phyloP scores from a whole-genome alignment of 2,113 vertebrate genomes.

The Charadrius vociferus region DNA sequence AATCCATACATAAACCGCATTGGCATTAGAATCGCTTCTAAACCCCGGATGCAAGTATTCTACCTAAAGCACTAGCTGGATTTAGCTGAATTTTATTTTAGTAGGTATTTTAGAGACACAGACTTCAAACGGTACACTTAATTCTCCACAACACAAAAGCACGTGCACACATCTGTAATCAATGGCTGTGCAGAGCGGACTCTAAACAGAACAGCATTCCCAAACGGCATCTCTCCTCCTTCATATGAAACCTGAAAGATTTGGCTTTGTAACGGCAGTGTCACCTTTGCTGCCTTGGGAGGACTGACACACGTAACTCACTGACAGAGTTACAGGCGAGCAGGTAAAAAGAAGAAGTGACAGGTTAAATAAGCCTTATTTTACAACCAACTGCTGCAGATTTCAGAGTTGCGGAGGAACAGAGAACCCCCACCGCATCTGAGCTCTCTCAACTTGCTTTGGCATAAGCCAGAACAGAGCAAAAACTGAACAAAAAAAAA shows the following conservation, averaged over 20 bases:
- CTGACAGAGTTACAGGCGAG: neutral
- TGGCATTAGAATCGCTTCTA: neutral
- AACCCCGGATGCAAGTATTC: neutral
- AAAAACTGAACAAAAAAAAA: neutral
- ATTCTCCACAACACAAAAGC: neutral
- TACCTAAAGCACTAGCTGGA: neutral
- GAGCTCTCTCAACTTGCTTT: neutral
- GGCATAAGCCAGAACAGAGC: neutral
- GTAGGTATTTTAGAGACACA: neutral
- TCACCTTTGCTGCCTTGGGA: neutral
- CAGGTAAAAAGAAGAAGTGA: neutral
- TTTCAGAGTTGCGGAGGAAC: neutral
- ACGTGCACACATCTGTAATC: neutral
- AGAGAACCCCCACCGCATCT: neutral
- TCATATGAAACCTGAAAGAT: fast-evolving
- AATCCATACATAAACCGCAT: neutral
- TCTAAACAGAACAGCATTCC: neutral
- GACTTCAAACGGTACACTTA: fast-evolving
- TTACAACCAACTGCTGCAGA: neutral
- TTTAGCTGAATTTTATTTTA: neutral
- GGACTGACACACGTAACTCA: fast-evolving
- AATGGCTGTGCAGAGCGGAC: neutral
- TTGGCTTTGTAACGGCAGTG: fast-evolving
- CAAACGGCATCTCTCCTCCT: neutral
- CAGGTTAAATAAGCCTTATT: neutral